Base-by-base conservation (phyloP, 2,797 vertebrate species). In the Schizopygopsis malacanthus region DNA sequence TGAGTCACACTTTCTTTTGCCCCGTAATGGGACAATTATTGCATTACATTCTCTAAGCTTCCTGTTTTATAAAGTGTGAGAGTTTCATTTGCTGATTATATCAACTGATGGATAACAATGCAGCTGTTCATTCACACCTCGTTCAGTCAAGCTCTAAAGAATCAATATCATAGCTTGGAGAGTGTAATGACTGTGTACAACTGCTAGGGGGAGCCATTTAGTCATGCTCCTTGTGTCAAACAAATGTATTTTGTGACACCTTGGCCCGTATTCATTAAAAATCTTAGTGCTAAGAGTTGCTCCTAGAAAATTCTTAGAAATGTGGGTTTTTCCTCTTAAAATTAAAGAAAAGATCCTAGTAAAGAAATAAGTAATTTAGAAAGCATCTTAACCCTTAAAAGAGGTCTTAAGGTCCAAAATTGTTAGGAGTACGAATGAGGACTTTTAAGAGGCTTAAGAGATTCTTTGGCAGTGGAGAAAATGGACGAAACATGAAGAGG, bases 151-250 rank as follows among this genome's bases (percentile, higher is more conserved):
- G 72, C 69, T 37, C 4, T 10, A 28, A 71, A 25, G 15, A 20
- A 47, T 71, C 72, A 63, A 56, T 56, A 33, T 41, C n/a, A 54
- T 28, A 20, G 28, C 47, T 50, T 28, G 18, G n/a, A 50, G 47
- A 28, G 52, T 93, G 93, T 92, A 94, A 94, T 94, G 92, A 90
- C 93, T 91, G 86, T 73, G 84, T 90, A 91, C 88, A 86, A 89
- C 78, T 94, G 94, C 95, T 95, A 95, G 95, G 94, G 94, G 94
- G 95, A 94, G 95, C 93, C 95, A 93, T 95, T 95, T 95, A 95
- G 91, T 95, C 92, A 83, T 13, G 2, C 59, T 84, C 52, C 0
- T 61, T 47, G 37, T 3, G 18, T 50, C 63, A 65, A 15, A 43
- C 33, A 4, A 22, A 22, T 65, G 65, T 69, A 13, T 73, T 65